A percentile compares a stretch with the other conserved stretches of the same genome.
phyloP scores from a whole-genome alignment of 2,888 invertebrate species.

The Standfussiana lucernea region DNA sequence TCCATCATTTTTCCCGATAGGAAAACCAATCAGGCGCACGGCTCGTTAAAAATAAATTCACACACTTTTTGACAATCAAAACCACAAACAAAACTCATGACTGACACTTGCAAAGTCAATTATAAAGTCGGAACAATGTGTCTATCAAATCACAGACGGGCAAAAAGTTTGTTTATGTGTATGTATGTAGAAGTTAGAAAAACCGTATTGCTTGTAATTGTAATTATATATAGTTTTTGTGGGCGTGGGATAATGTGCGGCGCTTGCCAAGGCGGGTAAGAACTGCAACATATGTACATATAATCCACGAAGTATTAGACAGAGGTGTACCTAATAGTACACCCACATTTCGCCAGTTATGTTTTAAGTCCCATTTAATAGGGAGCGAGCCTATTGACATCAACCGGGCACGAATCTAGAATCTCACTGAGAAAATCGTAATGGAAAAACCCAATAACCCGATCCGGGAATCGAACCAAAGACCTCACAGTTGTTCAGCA shows the following conservation, averaged over 20 bases:
- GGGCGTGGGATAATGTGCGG: slow-evolving; percentile 31
- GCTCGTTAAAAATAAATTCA: slow-evolving; percentile 18
- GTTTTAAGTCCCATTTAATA: too few relatives aligned
- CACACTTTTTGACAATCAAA: slow-evolving; percentile 41
- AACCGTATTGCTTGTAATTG: slow-evolving; percentile 26
- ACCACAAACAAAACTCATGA: not conserved
- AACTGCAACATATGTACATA: not conserved
- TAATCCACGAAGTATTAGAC: not conserved
- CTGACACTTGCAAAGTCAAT: slow-evolving; percentile 53
- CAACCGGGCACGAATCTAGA: too few relatives aligned
- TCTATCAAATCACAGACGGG: slow-evolving; percentile 28
- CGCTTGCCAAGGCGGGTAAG: slow-evolving; percentile 1
- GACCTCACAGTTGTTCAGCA: too few relatives aligned
- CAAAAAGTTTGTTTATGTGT: slow-evolving; percentile 20
- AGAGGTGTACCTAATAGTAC: not conserved
- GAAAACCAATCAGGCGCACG: not conserved
- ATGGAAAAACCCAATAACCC: too few relatives aligned
- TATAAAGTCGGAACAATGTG: slow-evolving; percentile 42
- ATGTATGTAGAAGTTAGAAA: slow-evolving; percentile 34
- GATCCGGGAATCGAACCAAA: too few relatives aligned
- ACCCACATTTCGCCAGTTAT: too few relatives aligned
- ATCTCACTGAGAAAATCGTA: too few relatives aligned
- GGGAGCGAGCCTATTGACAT: too few relatives aligned
- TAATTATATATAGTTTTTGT: slow-evolving; percentile 36
- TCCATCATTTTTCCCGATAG: not conserved